Base-by-base conservation (phyloP, 2,113 vertebrate species). In the Pseudorasbora parva region DNA sequence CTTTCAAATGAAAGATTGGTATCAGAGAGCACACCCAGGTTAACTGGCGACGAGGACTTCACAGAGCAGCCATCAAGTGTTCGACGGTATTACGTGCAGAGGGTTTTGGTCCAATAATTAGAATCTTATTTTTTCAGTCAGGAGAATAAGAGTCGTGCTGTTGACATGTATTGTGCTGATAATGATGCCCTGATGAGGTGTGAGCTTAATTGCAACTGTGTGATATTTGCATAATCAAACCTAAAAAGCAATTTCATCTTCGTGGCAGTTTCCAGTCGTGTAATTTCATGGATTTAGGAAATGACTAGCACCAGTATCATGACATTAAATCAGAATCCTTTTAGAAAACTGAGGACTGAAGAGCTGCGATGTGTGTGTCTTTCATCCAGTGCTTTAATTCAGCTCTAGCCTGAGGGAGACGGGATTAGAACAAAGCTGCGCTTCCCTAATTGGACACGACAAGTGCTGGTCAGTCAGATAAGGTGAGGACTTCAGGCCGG, bases 381-480 rank as follows among this genome's bases (percentile, higher is more conserved):
- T 86, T 83, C 81, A 75, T 77, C 59, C 64, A 66, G 30, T 25
- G 64, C 37, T 47, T 54, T 79, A 49, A 79, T 59, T 59, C 72
- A 62, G 33, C 59, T 0, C 5, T 54, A 37, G 57, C 69, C 75
- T n/a, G 85, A 88, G 83, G 85, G 77, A 88, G 87, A 86, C 85
- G 86, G 86, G 87, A 90, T 92, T 91, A 91, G 77, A 85, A 88
- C 84, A 78, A 82, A 88, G 82, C 88, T 82, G 86, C 51, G 76
- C 30, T 81, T 78, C 81, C 81, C 79, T 93, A 92, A 93, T 91
- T 90, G 84, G 86, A 86, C 88, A 82, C 23, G 90, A 92, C 91
- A 89, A 81, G 86, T 62, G 84, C 83, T 88, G 89, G 82, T 88
- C 87, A 88, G 82, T 86, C 85, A 88, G 80, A 88, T 81, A 83